phyloP scores from a whole-genome alignment of 2,113 vertebrate species.

The Phocoena phocoena region DNA sequence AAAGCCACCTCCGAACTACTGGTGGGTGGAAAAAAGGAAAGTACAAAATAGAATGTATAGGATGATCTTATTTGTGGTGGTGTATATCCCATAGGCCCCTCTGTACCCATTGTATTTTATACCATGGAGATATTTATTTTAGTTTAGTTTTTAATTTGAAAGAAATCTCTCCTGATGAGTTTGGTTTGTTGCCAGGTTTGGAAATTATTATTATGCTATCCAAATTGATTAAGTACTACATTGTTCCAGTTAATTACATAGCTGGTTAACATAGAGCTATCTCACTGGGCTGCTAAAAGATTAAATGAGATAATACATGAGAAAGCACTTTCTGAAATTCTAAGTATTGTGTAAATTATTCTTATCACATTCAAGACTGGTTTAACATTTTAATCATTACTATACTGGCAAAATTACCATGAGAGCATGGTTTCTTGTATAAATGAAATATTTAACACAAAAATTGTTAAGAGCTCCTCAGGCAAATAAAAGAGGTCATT shows the following conservation, averaged over 20 bases:
- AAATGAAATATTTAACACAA: not conserved
- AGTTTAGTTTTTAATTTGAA: not conserved
- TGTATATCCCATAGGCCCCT: not conserved
- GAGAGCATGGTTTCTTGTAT: not conserved
- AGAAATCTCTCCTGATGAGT: constrained; percentile 6
- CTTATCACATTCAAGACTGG: not conserved
- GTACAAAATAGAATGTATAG: not conserved
- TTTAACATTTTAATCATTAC: not conserved
- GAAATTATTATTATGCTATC: not conserved
- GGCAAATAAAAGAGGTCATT: not conserved
- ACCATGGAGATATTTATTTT: not conserved
- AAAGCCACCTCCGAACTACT: not conserved
- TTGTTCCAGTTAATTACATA: constrained; percentile 18
- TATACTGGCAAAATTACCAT: not conserved
- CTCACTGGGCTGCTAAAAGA: not conserved
- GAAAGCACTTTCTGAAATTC: not conserved
- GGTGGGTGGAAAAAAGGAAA: not conserved
- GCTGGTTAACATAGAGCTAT: not conserved
- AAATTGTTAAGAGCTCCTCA: not conserved
- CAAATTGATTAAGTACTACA: constrained; percentile 6
- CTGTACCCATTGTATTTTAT: not conserved
- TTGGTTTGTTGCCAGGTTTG: constrained; percentile 8
- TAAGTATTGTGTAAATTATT: not conserved
- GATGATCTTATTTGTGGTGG: not conserved
- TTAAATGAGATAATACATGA: constrained; percentile 34